Percentiles rank a stretch among this genome's conserved stretches.
Conservation (phyloP, 2,797 vertebrate species). For the Xenentodon cancila region DNA sequence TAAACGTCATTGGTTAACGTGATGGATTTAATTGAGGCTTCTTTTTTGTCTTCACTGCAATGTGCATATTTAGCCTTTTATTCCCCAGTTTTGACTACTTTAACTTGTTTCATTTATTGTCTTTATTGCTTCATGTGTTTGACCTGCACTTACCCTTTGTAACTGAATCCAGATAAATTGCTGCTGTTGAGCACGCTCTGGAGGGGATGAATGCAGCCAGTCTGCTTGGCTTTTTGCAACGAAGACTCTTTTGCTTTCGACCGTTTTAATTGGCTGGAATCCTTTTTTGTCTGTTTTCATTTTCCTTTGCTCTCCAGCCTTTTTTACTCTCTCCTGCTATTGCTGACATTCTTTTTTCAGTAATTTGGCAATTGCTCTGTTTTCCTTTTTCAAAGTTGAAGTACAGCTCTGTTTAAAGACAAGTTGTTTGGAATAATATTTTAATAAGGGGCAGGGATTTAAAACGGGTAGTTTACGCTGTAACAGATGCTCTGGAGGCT, state of each 20-base stretch:
- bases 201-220: slow-evolving; percentile 60
- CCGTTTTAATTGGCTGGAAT: slow-evolving; percentile 75
- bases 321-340: slow-evolving; percentile 38
- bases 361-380: slow-evolving; percentile 76
- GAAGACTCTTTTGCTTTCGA: slow-evolving; percentile 39
- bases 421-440: slow-evolving; percentile 63
- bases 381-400: slow-evolving; percentile 47
- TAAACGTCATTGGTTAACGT: no score
- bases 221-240: slow-evolving; percentile 37
- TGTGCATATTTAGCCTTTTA: background rate
- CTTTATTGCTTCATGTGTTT: slow-evolving; percentile 10
- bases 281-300: slow-evolving; percentile 67
- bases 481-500: no score
- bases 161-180: slow-evolving; percentile 19
- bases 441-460: slow-evolving; percentile 43
- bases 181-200: slow-evolving; percentile 18
- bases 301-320: slow-evolving; percentile 26
- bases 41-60: background rate
- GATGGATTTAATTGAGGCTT: background rate
- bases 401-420: slow-evolving; percentile 44
- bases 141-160: slow-evolving; percentile 24
- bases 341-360: slow-evolving; percentile 59
- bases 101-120: slow-evolving; percentile 4
- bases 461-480: no score
- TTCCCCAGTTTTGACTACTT: no score